Evolutionary conservation across 2,888 invertebrate genomes (phyloP).

Genomic region (Ennomos quercinarius): DNA sequence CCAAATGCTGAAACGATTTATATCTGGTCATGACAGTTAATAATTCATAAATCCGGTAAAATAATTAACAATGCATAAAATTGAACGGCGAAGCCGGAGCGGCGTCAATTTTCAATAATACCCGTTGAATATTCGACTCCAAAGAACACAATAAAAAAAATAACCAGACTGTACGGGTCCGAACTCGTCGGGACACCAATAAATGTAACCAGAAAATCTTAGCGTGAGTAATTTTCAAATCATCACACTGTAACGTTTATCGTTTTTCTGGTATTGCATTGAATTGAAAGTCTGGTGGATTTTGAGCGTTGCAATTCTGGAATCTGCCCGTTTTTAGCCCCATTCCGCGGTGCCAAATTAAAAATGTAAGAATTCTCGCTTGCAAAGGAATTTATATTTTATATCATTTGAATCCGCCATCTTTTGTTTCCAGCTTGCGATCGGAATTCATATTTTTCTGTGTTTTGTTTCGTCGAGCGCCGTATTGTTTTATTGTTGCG

Average conservation of each 20-base stretch:
- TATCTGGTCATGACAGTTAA: slow-evolving; percentile 8
- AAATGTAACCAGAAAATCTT: neutral
- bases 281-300: slow-evolving; percentile 19
- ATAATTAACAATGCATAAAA: slow-evolving; percentile 19
- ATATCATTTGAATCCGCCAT: slow-evolving; percentile 85
- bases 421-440: slow-evolving; percentile 81
- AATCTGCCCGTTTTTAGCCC: slow-evolving; percentile 78
- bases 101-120: slow-evolving; percentile 4
- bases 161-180: neutral
- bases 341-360: slow-evolving; percentile 80
- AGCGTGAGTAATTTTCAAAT: slow-evolving; percentile 1
- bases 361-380: slow-evolving; percentile 85
- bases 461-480: slow-evolving; percentile 81
- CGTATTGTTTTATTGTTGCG: slow-evolving; percentile 81
- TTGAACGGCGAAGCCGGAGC: slow-evolving; percentile 4
- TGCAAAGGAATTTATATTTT: slow-evolving; percentile 84
- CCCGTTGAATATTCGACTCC: slow-evolving; percentile 8
- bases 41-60: slow-evolving; percentile 12
- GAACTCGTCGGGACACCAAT: neutral
- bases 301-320: slow-evolving; percentile 71
- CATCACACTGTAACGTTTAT: neutral
- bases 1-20: neutral
- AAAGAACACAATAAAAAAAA: neutral
- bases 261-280: slow-evolving; percentile 11
- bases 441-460: slow-evolving; percentile 86